Evolutionary conservation across 2,888 invertebrate species (phyloP).

Genomic region (Pheosia gnoma): DNA sequence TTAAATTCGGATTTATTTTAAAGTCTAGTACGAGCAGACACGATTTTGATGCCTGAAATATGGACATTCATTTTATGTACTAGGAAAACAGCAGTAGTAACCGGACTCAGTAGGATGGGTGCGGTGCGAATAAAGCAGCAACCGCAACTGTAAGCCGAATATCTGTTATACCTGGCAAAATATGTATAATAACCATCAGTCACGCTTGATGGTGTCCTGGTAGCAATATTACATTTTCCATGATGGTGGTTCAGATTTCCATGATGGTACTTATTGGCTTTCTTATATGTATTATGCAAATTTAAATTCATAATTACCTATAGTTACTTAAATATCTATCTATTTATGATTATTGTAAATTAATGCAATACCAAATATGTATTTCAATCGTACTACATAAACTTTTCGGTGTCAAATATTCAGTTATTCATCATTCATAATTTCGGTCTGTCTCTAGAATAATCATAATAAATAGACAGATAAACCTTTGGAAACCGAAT

Average conservation of each 20-base stretch:
- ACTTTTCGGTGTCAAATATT: not conserved
- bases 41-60: not conserved
- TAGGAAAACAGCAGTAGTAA: not conserved
- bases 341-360: not conserved
- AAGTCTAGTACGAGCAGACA: no score
- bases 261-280: no score
- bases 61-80: not conserved
- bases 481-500: not conserved
- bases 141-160: constrained; percentile 3
- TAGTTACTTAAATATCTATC: no score
- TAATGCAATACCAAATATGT: not conserved
- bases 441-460: not conserved
- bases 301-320: no score
- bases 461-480: constrained; percentile 4
- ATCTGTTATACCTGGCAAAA: not conserved
- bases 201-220: not conserved
- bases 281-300: no score
- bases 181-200: not conserved
- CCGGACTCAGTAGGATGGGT: not conserved
- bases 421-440: constrained; percentile 5
- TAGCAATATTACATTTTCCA: not conserved
- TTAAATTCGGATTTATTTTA: no score
- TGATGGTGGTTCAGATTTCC: not conserved
- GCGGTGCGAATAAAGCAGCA: not conserved
- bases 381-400: not conserved